Percentiles rank a stretch among this genome's conserved stretches.
phyloP scores from a whole-genome alignment of 2,797 vertebrate genomes.

The Spizella passerina region DNA sequence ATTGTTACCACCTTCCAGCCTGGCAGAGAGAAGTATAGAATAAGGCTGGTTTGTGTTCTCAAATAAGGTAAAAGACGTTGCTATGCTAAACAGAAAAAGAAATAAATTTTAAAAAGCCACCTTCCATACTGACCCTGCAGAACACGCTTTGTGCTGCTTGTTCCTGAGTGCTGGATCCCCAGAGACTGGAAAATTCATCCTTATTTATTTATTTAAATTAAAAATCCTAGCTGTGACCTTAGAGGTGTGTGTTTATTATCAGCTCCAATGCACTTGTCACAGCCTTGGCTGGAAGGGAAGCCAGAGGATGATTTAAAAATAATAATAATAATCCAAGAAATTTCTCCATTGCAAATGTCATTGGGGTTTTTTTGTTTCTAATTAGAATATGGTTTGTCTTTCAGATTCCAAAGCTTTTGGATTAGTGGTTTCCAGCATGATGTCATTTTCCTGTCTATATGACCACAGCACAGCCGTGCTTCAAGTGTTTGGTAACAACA shows the following conservation, averaged over 20 bases:
- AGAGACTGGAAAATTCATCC: constrained; percentile 61
- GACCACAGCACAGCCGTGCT: constrained; percentile 66
- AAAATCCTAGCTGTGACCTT: constrained; percentile 63
- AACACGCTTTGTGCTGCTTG: neutral
- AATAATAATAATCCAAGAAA: constrained; percentile 57
- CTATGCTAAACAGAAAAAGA: neutral
- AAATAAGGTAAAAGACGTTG: neutral
- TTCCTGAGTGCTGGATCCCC: constrained; percentile 43
- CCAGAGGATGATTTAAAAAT: constrained; percentile 54
- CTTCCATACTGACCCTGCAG: neutral
- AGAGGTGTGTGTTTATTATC: constrained; percentile 76
- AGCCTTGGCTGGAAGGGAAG: constrained; percentile 66
- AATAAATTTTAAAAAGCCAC: neutral
- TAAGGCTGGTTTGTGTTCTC: neutral
- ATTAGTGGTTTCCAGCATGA: constrained; percentile 74
- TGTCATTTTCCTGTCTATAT: constrained; percentile 75
- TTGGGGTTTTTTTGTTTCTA: constrained; percentile 36
- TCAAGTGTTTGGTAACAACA: constrained; percentile 74
- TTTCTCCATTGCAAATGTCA: constrained; percentile 44
- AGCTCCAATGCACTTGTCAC: constrained; percentile 75
- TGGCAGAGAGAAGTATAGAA: neutral
- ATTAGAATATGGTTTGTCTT: constrained; percentile 69
- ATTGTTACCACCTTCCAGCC: neutral
- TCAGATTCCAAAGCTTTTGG: constrained; percentile 71
- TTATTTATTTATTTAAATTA: constrained; percentile 66